A percentile compares a stretch with the other conserved stretches of the same genome.
These are phyloP conservation scores for Nesogale talazaci DNA, from an alignment of 2,113 vertebrate species.

Conservation along the genomic window DNA sequence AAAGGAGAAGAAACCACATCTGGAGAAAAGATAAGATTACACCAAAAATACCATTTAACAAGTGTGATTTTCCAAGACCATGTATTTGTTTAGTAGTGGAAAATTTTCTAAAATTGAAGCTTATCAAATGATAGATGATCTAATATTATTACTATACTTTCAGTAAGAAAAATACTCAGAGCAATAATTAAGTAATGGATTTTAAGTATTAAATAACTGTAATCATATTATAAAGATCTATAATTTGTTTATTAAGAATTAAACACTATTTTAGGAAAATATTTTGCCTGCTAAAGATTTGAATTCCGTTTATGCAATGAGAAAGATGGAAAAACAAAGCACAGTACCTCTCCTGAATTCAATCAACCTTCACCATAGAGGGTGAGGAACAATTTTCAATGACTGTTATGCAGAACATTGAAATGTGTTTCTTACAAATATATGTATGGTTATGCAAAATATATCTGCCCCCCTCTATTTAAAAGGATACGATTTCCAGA, in stretches of 20 bases:
- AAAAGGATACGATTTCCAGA: background rate
- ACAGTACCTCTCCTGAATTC: background rate
- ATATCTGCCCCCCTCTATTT: background rate
- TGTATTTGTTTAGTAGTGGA: background rate
- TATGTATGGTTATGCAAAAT: background rate
- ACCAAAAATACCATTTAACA: background rate
- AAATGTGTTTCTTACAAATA: constrained; percentile 3
- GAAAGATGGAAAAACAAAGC: constrained; percentile 8
- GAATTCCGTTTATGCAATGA: constrained; percentile 47
- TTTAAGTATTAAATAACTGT: constrained; percentile 11
- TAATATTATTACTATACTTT: background rate
- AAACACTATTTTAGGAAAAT: constrained; percentile 35
- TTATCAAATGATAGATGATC: background rate
- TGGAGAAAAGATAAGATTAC: background rate
- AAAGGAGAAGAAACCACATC: background rate
- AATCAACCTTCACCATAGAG: background rate
- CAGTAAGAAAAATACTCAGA: background rate
- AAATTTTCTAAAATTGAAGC: background rate
- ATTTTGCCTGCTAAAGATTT: background rate
- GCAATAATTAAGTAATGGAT: background rate
- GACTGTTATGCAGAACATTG: background rate
- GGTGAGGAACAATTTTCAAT: background rate
- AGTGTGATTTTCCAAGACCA: background rate
- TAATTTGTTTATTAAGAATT: background rate
- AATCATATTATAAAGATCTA: background rate